Conservation (phyloP, 2,888 invertebrate species). For the Eurytoma californica region DNA sequence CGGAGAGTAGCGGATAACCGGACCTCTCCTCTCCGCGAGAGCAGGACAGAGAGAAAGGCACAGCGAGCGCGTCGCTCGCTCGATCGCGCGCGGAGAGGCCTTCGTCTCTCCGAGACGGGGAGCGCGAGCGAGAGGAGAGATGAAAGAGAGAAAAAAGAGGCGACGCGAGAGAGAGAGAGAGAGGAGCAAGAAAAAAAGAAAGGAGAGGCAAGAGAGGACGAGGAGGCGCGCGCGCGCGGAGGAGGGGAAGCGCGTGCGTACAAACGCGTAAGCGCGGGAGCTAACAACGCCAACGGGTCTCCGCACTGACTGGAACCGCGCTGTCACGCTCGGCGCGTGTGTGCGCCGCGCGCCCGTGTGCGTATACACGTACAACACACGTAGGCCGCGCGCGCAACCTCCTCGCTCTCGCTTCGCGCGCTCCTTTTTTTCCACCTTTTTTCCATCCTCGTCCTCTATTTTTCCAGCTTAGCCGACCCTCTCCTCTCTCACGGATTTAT, state of each 20-base stretch:
- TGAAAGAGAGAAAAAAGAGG: slow-evolving; percentile 42
- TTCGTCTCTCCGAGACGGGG: slow-evolving; percentile 35
- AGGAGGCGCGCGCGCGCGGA: background rate
- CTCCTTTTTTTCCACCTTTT: slow-evolving; percentile 33
- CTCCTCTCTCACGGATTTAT: background rate
- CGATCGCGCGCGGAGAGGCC: slow-evolving; percentile 25
- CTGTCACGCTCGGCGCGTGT: slow-evolving; percentile 59
- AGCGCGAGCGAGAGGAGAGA: slow-evolving; percentile 31
- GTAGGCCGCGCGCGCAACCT: background rate
- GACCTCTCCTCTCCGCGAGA: slow-evolving; percentile 44
- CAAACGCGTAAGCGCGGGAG: slow-evolving; percentile 69
- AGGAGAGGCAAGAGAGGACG: slow-evolving; percentile 28
- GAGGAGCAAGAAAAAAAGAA: slow-evolving; percentile 1
- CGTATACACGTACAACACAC: background rate
- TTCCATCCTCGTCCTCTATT: slow-evolving; percentile 22
- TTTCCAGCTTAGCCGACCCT: background rate
- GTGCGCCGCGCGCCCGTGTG: slow-evolving; percentile 31
- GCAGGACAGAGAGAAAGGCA: slow-evolving; percentile 26
- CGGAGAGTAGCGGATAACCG: slow-evolving; percentile 54
- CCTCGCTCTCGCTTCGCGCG: slow-evolving; percentile 18
- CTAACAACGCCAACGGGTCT: slow-evolving; percentile 68
- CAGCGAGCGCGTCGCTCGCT: slow-evolving; percentile 10
- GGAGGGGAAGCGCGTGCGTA: slow-evolving; percentile 34
- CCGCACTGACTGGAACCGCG: slow-evolving; percentile 66
- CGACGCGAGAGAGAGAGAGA: slow-evolving; percentile 5